Evolutionary conservation across 2,113 vertebrate genomes (phyloP).

Genomic region (Hydrolagus affinis): DNA sequence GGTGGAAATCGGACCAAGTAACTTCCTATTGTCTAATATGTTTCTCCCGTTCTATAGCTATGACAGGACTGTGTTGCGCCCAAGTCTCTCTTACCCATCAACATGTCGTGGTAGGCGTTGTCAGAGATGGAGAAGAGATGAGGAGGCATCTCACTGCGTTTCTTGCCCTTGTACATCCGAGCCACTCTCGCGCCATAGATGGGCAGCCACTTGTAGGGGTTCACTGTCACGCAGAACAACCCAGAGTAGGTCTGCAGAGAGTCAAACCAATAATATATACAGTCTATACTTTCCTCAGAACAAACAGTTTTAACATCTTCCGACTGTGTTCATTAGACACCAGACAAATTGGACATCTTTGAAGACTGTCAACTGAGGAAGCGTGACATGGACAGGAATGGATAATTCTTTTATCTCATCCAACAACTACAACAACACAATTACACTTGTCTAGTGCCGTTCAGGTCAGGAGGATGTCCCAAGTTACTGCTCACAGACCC

Average conservation of each 20-base stretch:
- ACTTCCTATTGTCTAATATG: too few species aligned
- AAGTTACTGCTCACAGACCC: too few species aligned
- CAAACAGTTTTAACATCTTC: too few species aligned
- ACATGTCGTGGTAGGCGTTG: conserved; percentile 40
- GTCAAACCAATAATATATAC: background rate
- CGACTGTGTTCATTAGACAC: too few species aligned
- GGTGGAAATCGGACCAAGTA: too few species aligned
- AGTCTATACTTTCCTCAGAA: background rate
- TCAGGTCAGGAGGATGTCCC: background rate
- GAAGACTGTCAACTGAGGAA: too few species aligned
- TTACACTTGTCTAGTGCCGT: background rate
- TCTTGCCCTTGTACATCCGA: conserved; percentile 43
- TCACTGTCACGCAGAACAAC: conserved; percentile 34
- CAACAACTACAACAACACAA: too few species aligned
- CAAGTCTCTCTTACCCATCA: conserved; percentile 35
- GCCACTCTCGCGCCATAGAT: conserved; percentile 33
- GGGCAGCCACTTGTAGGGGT: conserved; percentile 33
- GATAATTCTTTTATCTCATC: too few species aligned
- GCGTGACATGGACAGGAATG: too few species aligned
- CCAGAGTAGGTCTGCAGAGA: conserved; percentile 34
- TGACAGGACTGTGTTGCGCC: too few species aligned
- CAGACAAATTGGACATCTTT: too few species aligned
- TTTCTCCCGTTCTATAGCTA: too few species aligned
- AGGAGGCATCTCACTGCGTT: conserved; percentile 40
- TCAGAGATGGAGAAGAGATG: conserved; percentile 46